phyloP scores from a whole-genome alignment of 2,113 vertebrate genomes.

The Mustela lutreola region DNA sequence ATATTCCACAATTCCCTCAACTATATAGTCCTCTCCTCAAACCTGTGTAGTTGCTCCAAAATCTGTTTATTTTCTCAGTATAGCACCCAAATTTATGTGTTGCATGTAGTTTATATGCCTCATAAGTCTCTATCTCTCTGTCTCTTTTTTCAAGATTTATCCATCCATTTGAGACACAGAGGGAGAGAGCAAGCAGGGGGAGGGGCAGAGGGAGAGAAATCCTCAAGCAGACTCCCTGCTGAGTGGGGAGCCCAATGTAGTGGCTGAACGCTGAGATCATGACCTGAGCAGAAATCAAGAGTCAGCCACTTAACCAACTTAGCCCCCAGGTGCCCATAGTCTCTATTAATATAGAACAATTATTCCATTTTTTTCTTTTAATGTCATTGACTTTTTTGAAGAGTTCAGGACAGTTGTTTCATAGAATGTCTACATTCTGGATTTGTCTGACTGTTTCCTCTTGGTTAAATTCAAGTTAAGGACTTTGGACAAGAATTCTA shows the following conservation, averaged over 20 bases:
- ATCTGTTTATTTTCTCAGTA: background rate
- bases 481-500: background rate
- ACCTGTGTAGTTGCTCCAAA: background rate
- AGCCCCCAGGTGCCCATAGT: background rate
- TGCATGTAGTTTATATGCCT: background rate
- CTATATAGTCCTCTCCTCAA: background rate
- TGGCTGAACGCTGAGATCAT: background rate
- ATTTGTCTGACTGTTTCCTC: background rate
- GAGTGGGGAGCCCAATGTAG: background rate
- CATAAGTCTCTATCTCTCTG: background rate
- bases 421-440: background rate
- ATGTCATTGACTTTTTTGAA: slow-evolving; percentile 3
- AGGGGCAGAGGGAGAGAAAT: background rate
- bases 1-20: background rate
- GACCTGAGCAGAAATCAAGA: background rate
- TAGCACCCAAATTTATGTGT: background rate
- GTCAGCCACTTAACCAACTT: background rate
- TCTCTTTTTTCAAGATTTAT: background rate
- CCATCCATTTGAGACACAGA: background rate
- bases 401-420: background rate
- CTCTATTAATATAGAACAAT: background rate
- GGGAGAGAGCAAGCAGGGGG: background rate
- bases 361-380: background rate
- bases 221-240: background rate
- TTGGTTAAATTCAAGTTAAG: background rate